Evolutionary conservation across 2,888 invertebrate species (phyloP), one percentile per base, ranked within the genome.

Genomic region (Ophonus ardosiacus): DNA sequence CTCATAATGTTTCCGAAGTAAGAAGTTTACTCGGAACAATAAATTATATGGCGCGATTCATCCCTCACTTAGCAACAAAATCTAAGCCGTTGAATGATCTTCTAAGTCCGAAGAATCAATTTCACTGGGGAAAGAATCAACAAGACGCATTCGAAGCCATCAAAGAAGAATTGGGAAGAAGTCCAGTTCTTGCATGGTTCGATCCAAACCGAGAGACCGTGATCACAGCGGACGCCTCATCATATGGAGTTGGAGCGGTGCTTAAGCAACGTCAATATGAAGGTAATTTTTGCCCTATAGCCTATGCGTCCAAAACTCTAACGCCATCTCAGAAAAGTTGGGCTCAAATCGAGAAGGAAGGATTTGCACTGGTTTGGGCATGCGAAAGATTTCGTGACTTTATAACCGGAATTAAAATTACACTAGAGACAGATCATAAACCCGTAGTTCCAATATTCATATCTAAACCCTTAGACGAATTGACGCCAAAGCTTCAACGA

Each of bases 341-440:
- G 80, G 88, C 88, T 0, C 88, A 89, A 85, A 90, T 90, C 6
- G 90, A 90, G 83, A 89, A 90, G 84, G 89, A 90, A 87, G 88
- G 89, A 0, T 85, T 90, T 8, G 89, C 88, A n/a, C 80, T 90
- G 0, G 87, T 86, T 0, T 88, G 87, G 85, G 89, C 88, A 6
- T 87, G 88, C 13, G 88, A 89, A 57, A 86, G 87, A 76, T 90
- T 90, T 84, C 79, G 86, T 57, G 88, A 90, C 51, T 90, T 87
- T 81, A 80, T 90, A n/a, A 86, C 86, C 7, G 90, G 90, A 8
- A 86, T 87, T 17, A 40, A 87, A 21, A 86, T 90, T 18, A 71
- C 80, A 15, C 74, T 90, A 5, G 88, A 89, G 85, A 90, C 90
- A 0, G 90, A 90, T 84, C 90, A 90, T 86, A 90, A 89, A 84